Percentiles rank a stretch among this genome's conserved stretches.
These are phyloP conservation scores for Aphaenogaster rudis DNA, from an alignment of 1,140 invertebrate genomes.

Conservation along the genomic window DNA sequence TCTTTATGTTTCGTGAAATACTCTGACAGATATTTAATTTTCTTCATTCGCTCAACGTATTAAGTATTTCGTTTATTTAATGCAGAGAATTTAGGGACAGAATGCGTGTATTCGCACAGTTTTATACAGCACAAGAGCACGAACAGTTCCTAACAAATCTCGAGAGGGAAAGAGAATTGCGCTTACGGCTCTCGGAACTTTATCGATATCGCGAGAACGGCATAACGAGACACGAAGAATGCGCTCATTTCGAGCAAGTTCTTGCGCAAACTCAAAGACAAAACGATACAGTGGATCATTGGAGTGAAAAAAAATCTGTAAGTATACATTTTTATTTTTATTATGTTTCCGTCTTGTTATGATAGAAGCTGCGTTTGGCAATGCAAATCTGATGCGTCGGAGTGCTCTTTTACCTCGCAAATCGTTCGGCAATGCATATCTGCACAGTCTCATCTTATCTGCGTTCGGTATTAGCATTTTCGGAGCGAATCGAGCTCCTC, in stretches of 20 bases:
- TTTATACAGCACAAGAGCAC: slow-evolving; percentile 94
- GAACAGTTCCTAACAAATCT: slow-evolving; percentile 92
- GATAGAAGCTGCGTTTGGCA: background rate
- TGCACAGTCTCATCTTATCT: background rate
- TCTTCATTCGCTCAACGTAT: slow-evolving; percentile 32
- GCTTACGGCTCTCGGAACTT: slow-evolving; percentile 93
- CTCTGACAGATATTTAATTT: slow-evolving; percentile 20
- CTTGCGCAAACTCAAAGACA: slow-evolving; percentile 84
- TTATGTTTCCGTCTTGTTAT: slow-evolving; percentile 17
- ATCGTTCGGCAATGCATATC: slow-evolving; percentile 16
- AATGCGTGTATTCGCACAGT: slow-evolving; percentile 94
- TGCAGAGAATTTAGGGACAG: slow-evolving; percentile 92
- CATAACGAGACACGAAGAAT: slow-evolving; percentile 93
- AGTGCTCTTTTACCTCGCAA: background rate
- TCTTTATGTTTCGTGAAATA: background rate
- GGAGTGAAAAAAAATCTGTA: slow-evolving; percentile 88
- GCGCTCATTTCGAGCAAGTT: slow-evolving; percentile 93
- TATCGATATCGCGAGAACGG: slow-evolving; percentile 94
- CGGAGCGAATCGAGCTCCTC: background rate
- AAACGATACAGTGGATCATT: slow-evolving; percentile 83
- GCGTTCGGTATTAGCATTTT: slow-evolving; percentile 18
- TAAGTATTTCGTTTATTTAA: slow-evolving; percentile 55
- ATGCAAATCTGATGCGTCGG: background rate
- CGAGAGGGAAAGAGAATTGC: slow-evolving; percentile 94
- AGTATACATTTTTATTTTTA: slow-evolving; percentile 81